phyloP scores from a whole-genome alignment of 2,113 vertebrate species.

The Pyrgilauda ruficollis region DNA sequence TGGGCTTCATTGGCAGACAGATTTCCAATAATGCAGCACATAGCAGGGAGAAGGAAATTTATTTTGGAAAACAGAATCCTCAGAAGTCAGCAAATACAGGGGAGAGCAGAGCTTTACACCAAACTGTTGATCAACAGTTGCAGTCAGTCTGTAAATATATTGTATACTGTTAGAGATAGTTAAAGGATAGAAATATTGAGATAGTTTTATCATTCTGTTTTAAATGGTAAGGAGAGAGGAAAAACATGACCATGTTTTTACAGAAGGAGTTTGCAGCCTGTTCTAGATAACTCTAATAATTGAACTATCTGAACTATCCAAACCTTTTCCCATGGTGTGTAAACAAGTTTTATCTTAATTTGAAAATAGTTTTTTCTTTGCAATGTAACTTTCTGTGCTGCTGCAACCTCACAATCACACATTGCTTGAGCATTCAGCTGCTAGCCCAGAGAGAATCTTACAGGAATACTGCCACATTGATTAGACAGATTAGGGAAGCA shows the following conservation, averaged over 20 bases:
- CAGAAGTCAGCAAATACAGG: neutral
- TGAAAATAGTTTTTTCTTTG: neutral
- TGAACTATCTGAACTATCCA: neutral
- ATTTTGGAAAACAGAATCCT: neutral
- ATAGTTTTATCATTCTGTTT: slow-evolving; percentile 38
- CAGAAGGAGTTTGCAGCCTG: neutral
- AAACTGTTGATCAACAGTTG: neutral
- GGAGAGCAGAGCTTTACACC: neutral
- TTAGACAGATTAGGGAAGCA: neutral
- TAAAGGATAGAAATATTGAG: slow-evolving; percentile 25
- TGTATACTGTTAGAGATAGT: neutral
- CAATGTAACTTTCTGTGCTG: neutral
- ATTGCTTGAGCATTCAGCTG: neutral
- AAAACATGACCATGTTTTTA: neutral
- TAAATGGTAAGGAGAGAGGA: neutral
- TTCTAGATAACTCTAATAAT: neutral
- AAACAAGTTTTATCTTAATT: neutral
- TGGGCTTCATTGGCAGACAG: neutral
- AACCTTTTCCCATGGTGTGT: neutral
- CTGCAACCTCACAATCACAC: neutral
- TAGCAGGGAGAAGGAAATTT: neutral
- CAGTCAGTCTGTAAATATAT: neutral
- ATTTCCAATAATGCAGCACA: neutral
- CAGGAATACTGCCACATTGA: neutral
- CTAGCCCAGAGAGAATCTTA: neutral